Evolutionary conservation across 2,888 invertebrate genomes (phyloP).

Genomic region (Parnassius smintheus): DNA sequence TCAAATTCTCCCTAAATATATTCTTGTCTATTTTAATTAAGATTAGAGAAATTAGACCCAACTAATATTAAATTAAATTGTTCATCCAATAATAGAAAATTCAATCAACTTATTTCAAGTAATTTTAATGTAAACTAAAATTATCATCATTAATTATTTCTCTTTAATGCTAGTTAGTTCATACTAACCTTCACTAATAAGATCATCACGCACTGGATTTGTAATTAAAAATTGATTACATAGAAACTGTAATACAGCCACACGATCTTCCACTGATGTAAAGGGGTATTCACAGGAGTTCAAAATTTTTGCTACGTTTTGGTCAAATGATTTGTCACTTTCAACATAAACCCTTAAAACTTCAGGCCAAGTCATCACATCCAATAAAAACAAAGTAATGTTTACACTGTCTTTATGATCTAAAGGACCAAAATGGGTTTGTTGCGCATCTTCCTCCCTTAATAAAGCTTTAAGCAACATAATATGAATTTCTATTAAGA

Average conservation of each 20-base stretch:
- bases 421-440: slow-evolving; percentile 96
- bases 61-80: too few species aligned
- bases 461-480: slow-evolving; percentile 94
- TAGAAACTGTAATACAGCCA: slow-evolving; percentile 92
- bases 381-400: slow-evolving; percentile 94
- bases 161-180: neutral
- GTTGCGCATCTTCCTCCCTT: slow-evolving; percentile 96
- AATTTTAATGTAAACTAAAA: too few species aligned
- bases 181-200: slow-evolving; percentile 92
- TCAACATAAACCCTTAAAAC: slow-evolving; percentile 93
- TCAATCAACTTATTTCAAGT: too few species aligned
- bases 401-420: slow-evolving; percentile 99
- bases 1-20: too few species aligned
- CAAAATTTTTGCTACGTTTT: slow-evolving; percentile 85
- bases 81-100: too few species aligned
- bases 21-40: too few species aligned
- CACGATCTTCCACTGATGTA: slow-evolving; percentile 87
- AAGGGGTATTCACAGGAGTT: slow-evolving; percentile 94
- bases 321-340: slow-evolving; percentile 91
- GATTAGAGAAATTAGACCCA: too few species aligned
- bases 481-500: slow-evolving; percentile 96
- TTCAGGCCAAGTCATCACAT: slow-evolving; percentile 98
- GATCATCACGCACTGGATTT: slow-evolving; percentile 95
- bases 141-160: too few species aligned
- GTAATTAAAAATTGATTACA: slow-evolving; percentile 97